Conservation (phyloP, 1,140 invertebrate genomes). For the Drosophila setifemur region DNA sequence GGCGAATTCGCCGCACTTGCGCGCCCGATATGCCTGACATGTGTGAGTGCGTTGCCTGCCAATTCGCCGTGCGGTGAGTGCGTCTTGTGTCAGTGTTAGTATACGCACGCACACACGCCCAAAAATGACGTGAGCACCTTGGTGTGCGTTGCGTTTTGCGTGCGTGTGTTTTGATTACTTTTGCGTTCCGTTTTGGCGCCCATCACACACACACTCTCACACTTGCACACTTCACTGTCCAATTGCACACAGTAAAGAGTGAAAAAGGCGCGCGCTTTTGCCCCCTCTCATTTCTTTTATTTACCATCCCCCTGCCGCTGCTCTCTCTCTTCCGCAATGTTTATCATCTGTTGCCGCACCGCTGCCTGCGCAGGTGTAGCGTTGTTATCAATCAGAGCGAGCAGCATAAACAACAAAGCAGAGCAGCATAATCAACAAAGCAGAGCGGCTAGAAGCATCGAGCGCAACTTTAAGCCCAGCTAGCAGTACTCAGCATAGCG, state of each 20-base stretch:
- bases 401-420: conserved; percentile 29
- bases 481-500: conserved; percentile 15
- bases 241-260: conserved; percentile 47
- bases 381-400: conserved; percentile 63
- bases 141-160: conserved; percentile 66
- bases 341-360: conserved; percentile 73
- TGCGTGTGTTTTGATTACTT: conserved; percentile 80
- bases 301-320: conserved; percentile 22
- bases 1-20: conserved; percentile 47
- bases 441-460: neutral
- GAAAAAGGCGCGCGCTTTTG: conserved; percentile 73
- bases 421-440: neutral
- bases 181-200: conserved; percentile 71
- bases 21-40: conserved; percentile 11
- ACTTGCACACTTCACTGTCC: conserved; percentile 52
- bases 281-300: too few species aligned
- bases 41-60: conserved; percentile 29
- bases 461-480: conserved; percentile 1
- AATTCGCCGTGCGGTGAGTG: conserved; percentile 26
- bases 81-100: neutral
- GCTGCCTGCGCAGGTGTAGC: conserved; percentile 69
- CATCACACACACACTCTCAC: conserved; percentile 13
- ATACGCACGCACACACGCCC: conserved; percentile 30
- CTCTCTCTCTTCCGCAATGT: neutral
- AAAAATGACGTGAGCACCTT: conserved; percentile 33